phyloP scores from a whole-genome alignment of 2,797 vertebrate genomes.

The Crypturellus tataupa region DNA sequence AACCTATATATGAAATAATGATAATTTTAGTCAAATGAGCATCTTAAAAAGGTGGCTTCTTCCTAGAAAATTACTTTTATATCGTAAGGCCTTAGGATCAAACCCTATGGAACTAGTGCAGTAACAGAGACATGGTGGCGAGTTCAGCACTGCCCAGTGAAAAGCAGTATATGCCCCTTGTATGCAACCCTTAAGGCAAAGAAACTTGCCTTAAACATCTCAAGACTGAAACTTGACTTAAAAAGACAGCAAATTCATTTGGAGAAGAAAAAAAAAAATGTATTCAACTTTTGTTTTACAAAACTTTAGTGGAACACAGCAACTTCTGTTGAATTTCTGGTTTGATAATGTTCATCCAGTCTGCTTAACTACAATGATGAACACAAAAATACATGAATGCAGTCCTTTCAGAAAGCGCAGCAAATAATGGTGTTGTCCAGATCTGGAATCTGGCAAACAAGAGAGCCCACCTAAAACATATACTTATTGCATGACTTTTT shows the following conservation, averaged over 20 bases:
- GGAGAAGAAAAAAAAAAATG: neutral
- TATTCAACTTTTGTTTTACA: neutral
- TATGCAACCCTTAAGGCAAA: neutral
- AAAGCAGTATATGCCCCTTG: neutral
- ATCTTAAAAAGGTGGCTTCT: neutral
- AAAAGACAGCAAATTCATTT: neutral
- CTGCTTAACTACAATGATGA: neutral
- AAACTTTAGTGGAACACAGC: neutral
- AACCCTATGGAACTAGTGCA: neutral
- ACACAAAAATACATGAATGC: neutral
- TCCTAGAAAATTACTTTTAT: neutral
- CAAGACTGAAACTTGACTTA: neutral
- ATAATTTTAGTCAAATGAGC: slow-evolving; percentile 61
- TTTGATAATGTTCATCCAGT: neutral
- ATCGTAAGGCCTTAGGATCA: neutral
- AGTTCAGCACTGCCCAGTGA: neutral
- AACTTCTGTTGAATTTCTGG: neutral
- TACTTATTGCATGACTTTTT: neutral
- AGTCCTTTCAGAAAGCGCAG: neutral
- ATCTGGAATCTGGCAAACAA: neutral
- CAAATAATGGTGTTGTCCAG: fast-evolving
- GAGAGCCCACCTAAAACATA: neutral
- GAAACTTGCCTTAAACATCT: neutral
- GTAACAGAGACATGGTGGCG: neutral
- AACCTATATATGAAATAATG: slow-evolving; percentile 83